Evolutionary conservation across 2,888 invertebrate species (phyloP).

Genomic region (Amblyteles armatorius): DNA sequence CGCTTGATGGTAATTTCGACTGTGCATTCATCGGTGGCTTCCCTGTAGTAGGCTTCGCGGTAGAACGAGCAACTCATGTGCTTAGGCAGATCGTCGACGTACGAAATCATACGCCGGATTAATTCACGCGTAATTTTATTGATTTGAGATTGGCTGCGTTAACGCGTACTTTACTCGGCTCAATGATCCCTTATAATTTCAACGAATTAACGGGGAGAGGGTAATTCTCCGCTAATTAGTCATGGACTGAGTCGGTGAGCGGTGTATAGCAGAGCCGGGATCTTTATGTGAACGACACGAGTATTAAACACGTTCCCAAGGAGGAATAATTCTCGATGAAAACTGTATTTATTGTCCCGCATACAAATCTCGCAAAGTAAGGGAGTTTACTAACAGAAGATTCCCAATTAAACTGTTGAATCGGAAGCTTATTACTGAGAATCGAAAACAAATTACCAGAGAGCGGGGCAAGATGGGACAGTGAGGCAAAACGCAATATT

Average conservation of each 20-base stretch:
- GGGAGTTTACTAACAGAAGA: not conserved
- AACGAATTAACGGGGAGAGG: not conserved
- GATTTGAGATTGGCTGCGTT: not conserved
- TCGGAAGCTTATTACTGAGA: not conserved
- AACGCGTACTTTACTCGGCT: not conserved
- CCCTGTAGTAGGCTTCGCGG: not conserved
- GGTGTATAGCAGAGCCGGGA: not conserved
- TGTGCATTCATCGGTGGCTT: not conserved
- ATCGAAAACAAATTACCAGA: not conserved
- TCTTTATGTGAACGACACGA: constrained; percentile 2
- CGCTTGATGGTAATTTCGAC: not conserved
- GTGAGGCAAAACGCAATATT: too few species aligned
- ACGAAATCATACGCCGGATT: not conserved
- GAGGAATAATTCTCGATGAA: not conserved
- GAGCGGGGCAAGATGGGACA: too few species aligned
- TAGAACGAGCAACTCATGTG: not conserved
- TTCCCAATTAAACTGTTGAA: not conserved
- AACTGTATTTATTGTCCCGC: not conserved
- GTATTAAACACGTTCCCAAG: not conserved
- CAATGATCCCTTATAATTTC: not conserved
- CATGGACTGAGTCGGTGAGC: not conserved
- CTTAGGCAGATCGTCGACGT: not conserved
- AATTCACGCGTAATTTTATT: constrained; percentile 12
- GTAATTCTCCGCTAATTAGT: constrained; percentile 1
- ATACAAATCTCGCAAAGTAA: not conserved